A percentile compares a stretch with the other conserved stretches of the same genome.
Conservation (phyloP, 2,797 vertebrate genomes). For the Xerus rutilus region DNA sequence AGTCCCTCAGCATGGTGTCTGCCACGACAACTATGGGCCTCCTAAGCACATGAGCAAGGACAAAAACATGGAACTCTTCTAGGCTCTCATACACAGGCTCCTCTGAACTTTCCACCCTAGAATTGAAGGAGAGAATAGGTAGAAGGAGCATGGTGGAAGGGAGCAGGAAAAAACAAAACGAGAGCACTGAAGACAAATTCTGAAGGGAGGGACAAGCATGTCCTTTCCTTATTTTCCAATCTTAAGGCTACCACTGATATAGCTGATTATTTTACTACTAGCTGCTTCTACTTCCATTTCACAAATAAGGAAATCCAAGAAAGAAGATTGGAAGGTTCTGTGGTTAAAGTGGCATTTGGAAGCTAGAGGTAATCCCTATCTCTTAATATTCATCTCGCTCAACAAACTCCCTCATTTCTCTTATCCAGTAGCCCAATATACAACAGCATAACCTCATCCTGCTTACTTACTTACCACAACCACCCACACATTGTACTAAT, state of each 20-base stretch:
- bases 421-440: background rate
- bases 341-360: background rate
- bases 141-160: background rate
- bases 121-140: background rate
- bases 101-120: slow-evolving; percentile 93
- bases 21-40: slow-evolving; percentile 97
- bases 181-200: background rate
- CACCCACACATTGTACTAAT: background rate
- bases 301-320: slow-evolving; percentile 4
- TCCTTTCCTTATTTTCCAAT: background rate
- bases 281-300: background rate
- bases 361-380: background rate
- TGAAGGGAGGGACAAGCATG: background rate
- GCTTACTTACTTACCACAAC: background rate
- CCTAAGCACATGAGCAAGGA: slow-evolving; percentile 95
- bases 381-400: slow-evolving; percentile 5
- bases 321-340: background rate
- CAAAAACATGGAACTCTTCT: slow-evolving; percentile 98
- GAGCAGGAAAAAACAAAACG: background rate
- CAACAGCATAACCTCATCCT: background rate
- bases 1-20: slow-evolving; percentile 98
- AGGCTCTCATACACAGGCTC: slow-evolving; percentile 98
- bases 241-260: background rate
- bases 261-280: background rate
- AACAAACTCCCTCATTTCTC: background rate